Base-by-base conservation (phyloP, 2,113 vertebrate species). In the Myotis davidii region DNA sequence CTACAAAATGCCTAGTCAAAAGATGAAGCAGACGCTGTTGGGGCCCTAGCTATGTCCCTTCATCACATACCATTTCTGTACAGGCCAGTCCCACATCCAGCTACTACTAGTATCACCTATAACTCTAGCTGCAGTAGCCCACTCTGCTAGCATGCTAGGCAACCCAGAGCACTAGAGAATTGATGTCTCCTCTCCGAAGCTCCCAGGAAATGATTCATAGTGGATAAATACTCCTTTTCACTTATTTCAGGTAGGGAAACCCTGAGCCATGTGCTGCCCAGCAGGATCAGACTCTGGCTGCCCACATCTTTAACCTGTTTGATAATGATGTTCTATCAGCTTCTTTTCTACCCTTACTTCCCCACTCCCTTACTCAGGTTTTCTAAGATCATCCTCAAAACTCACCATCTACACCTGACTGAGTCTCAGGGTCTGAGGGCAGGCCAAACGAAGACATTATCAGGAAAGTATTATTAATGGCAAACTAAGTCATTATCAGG, bases 361-460 rank as follows among this genome's bases (percentile, higher is more conserved):
- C 77, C 72, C 1, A 59, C 5, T 87, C 1, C 52, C 18, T 82
- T 76, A 34, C 54, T 27, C 10, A 78, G 59, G 59, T 61, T 76
- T 87, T 54, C n/a, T 84, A 87, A 14, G 34, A 59, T 87, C 23
- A 67, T 25, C 14, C 61, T 39, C 70, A 70, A 91, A 91, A 61
- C 39, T 48, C 6, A 16, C 23, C 5, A 29, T 77, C 32, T 76
- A 70, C 42, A 84, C 16, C 14, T 34, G 12, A 94, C 52, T 54
- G 59, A 50, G 29, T 77, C 13, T 78, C 54, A 65, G 21, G 13
- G n/a, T 37, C 37, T 52, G 16, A 52, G 39, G 3, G 37, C 32
- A 94, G 87, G 37, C 16, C 79, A 94, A 82, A 88, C 42, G n/a
- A 85, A 94, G 72, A 83, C 6, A 79, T 50, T 92, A n/a, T 56